Base-by-base conservation (phyloP, 2,888 invertebrate genomes). In the Tridacna gigas region DNA sequence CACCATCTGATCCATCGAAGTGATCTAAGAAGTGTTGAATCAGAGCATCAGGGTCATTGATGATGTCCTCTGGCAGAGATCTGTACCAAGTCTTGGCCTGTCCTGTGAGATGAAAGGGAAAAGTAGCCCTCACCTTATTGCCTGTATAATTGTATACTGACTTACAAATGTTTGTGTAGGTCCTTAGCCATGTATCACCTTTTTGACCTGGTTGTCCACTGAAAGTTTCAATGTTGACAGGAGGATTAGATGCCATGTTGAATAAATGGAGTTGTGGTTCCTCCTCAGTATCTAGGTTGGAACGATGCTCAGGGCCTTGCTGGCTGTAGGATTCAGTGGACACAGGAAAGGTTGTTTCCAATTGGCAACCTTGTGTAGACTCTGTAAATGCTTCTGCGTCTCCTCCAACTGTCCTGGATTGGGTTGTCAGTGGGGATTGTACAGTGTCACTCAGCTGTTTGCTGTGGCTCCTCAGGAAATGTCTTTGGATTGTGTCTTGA, bases 1-100 rank as follows among this genome's bases (percentile, higher is more conserved):
- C 66, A 0, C 51, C 74, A 51, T 79, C 79, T 20, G 45, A 45
- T 2, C 79, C 79, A 74, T 79, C 79, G 56, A 79, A 79, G 5
- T 74, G 47, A 5, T 18, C 37, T 12, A 20, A 25, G 71, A 78
- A 78, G 0, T 22, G 5, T n/a, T 47, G 5, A 12, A 69, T 3
- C 2, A 71, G 26, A 4, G 9, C 11, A n/a, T 67, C 77, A 20
- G 51, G 28, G 60, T 78, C 25, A 2, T 28, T 22, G 37, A 26
- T 25, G 0, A 37, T 15, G 0, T 25, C 71, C 1, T 61, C 61
- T n/a, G 56, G 11, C 56, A 78, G 20, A 0, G 77, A 69, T 0
- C 37, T 26, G 18, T 78, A 78, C 77, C 77, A 78, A 0, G 56
- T 60, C 20, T 37, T 11, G 5, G 77, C 77, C 45, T 78, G 77